Conservation (phyloP, 2,797 vertebrate genomes). For the Helostoma temminkii region DNA sequence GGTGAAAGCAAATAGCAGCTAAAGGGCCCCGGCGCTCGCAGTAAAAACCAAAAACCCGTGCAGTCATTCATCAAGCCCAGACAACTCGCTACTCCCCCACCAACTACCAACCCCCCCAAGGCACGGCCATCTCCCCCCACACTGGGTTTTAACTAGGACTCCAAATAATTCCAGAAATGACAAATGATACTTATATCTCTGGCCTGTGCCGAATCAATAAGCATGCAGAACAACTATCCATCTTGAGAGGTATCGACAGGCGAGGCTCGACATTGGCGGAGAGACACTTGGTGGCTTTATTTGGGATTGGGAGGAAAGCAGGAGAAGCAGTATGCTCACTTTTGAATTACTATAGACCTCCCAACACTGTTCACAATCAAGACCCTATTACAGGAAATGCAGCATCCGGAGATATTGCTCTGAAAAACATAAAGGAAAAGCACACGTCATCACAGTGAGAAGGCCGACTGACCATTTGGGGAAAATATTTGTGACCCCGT, state of each 20-base stretch:
- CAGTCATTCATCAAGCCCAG: conserved; percentile 96
- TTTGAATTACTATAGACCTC: conserved; percentile 67
- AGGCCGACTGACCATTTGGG: conserved; percentile 36
- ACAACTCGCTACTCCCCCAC: conserved; percentile 86
- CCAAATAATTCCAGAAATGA: conserved; percentile 99
- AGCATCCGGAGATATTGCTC: conserved; percentile 28
- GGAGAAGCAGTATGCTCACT: conserved; percentile 34
- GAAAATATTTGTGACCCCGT: conserved; percentile 49
- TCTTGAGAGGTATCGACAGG: conserved; percentile 93
- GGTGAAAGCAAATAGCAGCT: conserved; percentile 97
- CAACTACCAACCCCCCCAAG: conserved; percentile 88
- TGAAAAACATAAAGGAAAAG: not conserved
- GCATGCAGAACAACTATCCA: conserved; percentile 92
- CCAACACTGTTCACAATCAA: conserved; percentile 58
- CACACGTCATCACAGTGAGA: conserved; percentile 4
- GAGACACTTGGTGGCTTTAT: conserved; percentile 84
- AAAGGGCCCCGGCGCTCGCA: conserved; percentile 90
- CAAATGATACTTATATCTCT: conserved; percentile 94
- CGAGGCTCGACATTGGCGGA: conserved; percentile 76
- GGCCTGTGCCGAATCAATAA: conserved; percentile 95
- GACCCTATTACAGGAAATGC: conserved; percentile 50
- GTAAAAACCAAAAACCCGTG: conserved; percentile 93
- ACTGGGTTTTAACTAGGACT: conserved; percentile 97
- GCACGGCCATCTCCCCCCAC: conserved; percentile 89
- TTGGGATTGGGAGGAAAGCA: conserved; percentile 62